Conservation (phyloP, 2,797 vertebrate genomes). For the Epinephelus coioides region DNA sequence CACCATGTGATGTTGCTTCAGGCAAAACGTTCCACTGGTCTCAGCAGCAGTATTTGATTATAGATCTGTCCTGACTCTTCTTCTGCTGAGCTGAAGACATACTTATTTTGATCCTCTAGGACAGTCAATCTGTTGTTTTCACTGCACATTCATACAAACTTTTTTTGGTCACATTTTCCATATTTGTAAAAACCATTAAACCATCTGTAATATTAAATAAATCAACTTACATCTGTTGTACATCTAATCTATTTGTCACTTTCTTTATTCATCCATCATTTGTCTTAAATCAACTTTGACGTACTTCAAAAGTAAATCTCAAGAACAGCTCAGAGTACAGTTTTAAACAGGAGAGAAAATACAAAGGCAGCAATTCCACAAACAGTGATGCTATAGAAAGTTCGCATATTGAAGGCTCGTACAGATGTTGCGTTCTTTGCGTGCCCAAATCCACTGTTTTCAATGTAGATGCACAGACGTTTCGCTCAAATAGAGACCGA, state of each 20-base stretch:
- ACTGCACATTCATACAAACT: neutral
- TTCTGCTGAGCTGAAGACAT: neutral
- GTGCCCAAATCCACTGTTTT: no score
- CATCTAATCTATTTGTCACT: neutral
- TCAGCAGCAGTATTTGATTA: constrained; percentile 5
- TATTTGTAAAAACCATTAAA: neutral
- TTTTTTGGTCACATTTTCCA: neutral
- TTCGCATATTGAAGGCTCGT: no score
- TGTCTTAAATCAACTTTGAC: neutral
- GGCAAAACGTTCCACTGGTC: neutral
- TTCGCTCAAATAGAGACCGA: no score
- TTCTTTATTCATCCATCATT: neutral
- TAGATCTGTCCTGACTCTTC: neutral
- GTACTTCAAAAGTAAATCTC: neutral
- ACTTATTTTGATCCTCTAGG: neutral
- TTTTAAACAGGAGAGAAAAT: neutral
- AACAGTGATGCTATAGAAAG: neutral
- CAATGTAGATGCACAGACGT: no score
- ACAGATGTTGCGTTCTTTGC: no score
- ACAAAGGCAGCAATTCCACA: neutral
- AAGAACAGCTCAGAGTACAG: neutral
- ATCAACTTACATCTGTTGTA: neutral
- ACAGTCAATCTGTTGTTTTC: neutral
- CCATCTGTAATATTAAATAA: neutral
- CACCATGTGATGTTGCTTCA: neutral